Evolutionary conservation across 2,113 vertebrate genomes (phyloP).

Genomic region (Larimichthys polyactis): DNA sequence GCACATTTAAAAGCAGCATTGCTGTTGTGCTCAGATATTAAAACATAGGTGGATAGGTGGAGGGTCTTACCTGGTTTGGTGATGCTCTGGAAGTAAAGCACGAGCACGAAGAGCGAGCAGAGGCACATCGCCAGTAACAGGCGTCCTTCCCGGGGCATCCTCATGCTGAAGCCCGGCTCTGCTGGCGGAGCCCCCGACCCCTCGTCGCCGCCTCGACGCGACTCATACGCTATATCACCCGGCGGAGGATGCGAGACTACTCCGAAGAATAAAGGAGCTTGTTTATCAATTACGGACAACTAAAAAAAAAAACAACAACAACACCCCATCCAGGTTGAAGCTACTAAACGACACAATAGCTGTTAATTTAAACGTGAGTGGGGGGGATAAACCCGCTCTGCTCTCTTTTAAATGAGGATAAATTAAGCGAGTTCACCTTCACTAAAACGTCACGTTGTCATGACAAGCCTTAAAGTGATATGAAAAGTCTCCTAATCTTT

Average conservation of each 20-base stretch:
- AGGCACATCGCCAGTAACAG: slow-evolving; percentile 83
- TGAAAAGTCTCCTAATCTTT: neutral
- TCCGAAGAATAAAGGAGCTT: neutral
- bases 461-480: neutral
- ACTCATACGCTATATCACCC: slow-evolving; percentile 68
- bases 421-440: neutral
- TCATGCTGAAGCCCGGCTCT: slow-evolving; percentile 77
- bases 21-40: no score
- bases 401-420: neutral
- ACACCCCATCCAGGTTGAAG: neutral
- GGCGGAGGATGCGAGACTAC: slow-evolving; percentile 10
- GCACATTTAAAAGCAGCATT: neutral
- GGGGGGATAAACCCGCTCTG: slow-evolving; percentile 8
- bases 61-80: slow-evolving; percentile 77
- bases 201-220: slow-evolving; percentile 43
- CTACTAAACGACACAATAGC: neutral
- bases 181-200: slow-evolving; percentile 55
- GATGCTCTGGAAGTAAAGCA: slow-evolving; percentile 84
- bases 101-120: slow-evolving; percentile 81
- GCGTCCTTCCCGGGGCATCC: slow-evolving; percentile 80
- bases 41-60: neutral
- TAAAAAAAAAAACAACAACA: no score
- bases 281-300: neutral
- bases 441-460: neutral
- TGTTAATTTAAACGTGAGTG: neutral